Evolutionary conservation across 2,797 vertebrate species (phyloP).

Genomic region (Threskiornis aethiopicus): DNA sequence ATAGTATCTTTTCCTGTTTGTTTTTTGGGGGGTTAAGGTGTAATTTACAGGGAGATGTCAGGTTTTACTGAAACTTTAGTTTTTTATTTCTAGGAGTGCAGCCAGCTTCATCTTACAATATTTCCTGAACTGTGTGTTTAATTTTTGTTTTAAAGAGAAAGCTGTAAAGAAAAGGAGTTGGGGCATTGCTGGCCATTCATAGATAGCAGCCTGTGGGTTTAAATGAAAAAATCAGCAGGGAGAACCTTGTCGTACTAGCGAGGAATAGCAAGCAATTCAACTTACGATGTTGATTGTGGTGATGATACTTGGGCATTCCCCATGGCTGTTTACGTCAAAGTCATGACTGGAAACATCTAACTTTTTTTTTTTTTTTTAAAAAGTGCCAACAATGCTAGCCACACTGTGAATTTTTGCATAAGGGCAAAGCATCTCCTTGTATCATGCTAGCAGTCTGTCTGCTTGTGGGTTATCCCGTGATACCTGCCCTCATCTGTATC

Average conservation of each 20-base stretch:
- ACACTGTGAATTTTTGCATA: neutral
- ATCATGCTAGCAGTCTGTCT: neutral
- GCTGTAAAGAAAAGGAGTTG: neutral
- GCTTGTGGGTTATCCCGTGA: neutral
- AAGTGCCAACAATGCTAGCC: neutral
- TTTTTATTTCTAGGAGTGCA: slow-evolving; percentile 5
- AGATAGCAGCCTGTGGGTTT: neutral
- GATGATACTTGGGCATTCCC: neutral
- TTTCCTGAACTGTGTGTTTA: neutral
- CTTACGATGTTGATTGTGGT: neutral
- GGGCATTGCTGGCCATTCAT: neutral
- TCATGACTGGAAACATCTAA: neutral
- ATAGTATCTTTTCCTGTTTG: slow-evolving; percentile 51
- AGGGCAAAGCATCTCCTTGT: neutral
- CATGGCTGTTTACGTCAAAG: neutral
- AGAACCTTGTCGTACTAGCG: neutral
- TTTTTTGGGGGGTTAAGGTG: neutral
- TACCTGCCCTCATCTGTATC: neutral
- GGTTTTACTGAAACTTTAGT: neutral
- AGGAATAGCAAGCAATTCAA: neutral
- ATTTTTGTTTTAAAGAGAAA: slow-evolving; percentile 23
- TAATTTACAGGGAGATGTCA: slow-evolving; percentile 16
- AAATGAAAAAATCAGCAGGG: neutral
- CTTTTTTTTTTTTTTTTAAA: too few relatives aligned
- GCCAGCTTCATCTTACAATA: neutral